Percentiles rank a stretch among this genome's conserved stretches.
Evolutionary conservation across 2,888 invertebrate species (phyloP).

Genomic region (Rugalucina vietnamica): DNA sequence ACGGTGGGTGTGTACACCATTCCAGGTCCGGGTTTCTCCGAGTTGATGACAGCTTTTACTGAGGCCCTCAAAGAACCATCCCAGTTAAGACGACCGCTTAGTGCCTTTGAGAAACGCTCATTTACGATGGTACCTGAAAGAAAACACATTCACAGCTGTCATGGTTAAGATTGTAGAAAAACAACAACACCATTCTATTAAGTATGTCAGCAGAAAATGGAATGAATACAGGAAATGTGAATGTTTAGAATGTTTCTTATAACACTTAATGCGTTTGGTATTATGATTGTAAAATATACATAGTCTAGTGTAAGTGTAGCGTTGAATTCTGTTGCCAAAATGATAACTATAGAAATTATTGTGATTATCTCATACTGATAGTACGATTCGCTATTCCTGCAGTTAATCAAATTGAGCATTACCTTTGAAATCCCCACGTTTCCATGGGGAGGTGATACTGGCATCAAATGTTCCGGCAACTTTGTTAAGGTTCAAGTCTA

Average conservation of each 20-base stretch:
- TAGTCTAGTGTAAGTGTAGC: too few species aligned
- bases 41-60: constrained; percentile 48
- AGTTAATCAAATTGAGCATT: background rate
- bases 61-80: constrained; percentile 52
- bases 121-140: constrained; percentile 50
- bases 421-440: constrained; percentile 72
- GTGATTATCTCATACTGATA: background rate
- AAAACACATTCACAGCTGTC: background rate
- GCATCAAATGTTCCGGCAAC: constrained; percentile 68
- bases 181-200: too few species aligned
- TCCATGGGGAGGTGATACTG: constrained; percentile 80
- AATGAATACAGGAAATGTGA: too few species aligned
- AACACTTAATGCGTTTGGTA: background rate
- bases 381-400: background rate
- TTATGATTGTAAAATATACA: background rate
- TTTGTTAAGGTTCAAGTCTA: constrained; percentile 78
- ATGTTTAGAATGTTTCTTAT: background rate
- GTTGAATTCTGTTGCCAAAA: too few species aligned
- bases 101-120: constrained; percentile 35
- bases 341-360: too few species aligned
- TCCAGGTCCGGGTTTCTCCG: constrained; percentile 55
- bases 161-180: background rate
- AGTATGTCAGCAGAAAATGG: too few species aligned
- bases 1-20: constrained; percentile 58
- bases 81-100: constrained; percentile 60